A percentile compares a stretch with the other conserved stretches of the same genome.
phyloP scores from a whole-genome alignment of 37 sponge, comb jelly and placozoan genomes.

The Dysidea cf. avara region DNA sequence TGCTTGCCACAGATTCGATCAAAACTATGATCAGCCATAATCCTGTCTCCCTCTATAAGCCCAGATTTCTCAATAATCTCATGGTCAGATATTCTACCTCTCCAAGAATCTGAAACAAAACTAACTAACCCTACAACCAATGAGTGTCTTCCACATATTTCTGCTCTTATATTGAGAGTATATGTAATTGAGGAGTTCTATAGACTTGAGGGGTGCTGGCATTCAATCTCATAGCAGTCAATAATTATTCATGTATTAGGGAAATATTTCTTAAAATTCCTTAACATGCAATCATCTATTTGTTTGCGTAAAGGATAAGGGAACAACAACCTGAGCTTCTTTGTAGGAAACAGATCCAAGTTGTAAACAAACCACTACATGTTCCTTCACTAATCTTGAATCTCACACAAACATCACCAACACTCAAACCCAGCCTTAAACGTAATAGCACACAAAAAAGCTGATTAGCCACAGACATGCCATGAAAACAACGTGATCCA shows the following conservation, averaged over 20 bases:
- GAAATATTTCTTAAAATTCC: slow-evolving; percentile 15
- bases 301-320: slow-evolving; percentile 31
- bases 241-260: slow-evolving; percentile 29
- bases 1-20: no score
- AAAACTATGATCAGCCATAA: no score
- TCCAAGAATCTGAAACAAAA: no score
- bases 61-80: slow-evolving; percentile 22
- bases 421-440: slow-evolving; percentile 2
- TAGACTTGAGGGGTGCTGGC: no score
- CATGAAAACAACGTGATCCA: neutral
- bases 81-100: slow-evolving; percentile 1
- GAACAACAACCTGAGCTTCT: slow-evolving; percentile 20
- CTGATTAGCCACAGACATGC: slow-evolving; percentile 19
- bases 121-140: no score
- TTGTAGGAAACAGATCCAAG: slow-evolving; percentile 28
- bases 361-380: slow-evolving; percentile 14
- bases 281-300: slow-evolving; percentile 30
- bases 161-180: no score
- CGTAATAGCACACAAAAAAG: slow-evolving; percentile 26
- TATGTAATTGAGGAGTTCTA: no score
- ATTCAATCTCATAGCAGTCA: slow-evolving; percentile 38
- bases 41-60: no score
- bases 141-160: no score
- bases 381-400: slow-evolving; percentile 11
- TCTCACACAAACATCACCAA: neutral